Percentiles rank a stretch among this genome's conserved stretches.
Conservation (phyloP, 2,888 invertebrate species). For the Andrena bucephala region DNA sequence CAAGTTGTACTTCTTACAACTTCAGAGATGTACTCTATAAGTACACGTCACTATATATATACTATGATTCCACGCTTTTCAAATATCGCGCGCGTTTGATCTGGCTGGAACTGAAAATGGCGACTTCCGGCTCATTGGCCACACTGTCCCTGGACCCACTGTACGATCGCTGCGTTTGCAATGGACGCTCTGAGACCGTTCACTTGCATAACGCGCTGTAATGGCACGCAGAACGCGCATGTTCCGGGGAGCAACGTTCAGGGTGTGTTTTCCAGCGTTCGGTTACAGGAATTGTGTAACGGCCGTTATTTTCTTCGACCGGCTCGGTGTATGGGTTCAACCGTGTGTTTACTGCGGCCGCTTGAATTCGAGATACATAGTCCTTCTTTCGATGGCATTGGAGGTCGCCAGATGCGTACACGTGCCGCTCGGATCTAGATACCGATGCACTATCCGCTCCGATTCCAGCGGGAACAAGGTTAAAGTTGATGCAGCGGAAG, state of each 20-base stretch:
- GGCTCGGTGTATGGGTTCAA: conserved; percentile 12
- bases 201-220: conserved; percentile 10
- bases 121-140: no score
- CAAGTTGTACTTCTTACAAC: no score
- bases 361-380: conserved; percentile 10
- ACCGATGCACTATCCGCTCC: not conserved
- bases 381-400: conserved; percentile 17
- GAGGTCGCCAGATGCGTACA: not conserved
- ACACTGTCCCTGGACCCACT: no score
- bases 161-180: not conserved
- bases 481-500: not conserved
- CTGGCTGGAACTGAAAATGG: no score
- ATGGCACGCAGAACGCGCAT: conserved; percentile 39
- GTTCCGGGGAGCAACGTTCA: conserved; percentile 51
- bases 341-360: conserved; percentile 10
- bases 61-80: no score
- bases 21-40: no score
- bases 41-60: no score
- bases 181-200: not conserved
- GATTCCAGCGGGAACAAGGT: not conserved
- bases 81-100: no score
- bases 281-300: conserved; percentile 45
- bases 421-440: conserved; percentile 4
- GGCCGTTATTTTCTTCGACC: conserved; percentile 28
- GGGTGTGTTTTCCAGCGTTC: conserved; percentile 35